phyloP scores from a whole-genome alignment of 2,888 invertebrate species.

The Agrochola lychnidis region DNA sequence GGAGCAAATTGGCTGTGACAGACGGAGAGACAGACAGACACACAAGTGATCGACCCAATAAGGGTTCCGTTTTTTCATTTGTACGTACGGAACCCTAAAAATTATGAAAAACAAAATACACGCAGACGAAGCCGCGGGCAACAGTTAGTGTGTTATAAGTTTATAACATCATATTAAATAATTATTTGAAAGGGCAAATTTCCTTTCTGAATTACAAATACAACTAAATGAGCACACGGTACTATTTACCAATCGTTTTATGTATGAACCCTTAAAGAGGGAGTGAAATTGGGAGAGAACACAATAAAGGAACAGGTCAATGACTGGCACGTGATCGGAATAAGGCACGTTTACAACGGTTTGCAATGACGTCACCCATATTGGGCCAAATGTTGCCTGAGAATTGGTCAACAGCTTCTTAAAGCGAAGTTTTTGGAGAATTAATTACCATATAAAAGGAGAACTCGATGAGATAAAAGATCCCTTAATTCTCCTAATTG shows the following conservation, averaged over 20 bases:
- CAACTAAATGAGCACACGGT: not conserved
- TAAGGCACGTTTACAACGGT: constrained; percentile 6
- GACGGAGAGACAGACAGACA: no score
- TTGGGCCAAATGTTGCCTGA: not conserved
- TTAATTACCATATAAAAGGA: not conserved
- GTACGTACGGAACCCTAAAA: no score
- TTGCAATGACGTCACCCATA: not conserved
- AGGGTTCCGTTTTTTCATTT: no score
- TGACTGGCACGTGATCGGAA: constrained; percentile 48
- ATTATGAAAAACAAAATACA: no score
- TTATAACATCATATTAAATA: no score
- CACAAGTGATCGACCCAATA: no score
- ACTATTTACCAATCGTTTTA: constrained; percentile 44
- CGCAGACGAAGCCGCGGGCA: no score
- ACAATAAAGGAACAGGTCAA: constrained; percentile 53
- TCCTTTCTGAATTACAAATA: not conserved
- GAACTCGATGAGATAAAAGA: no score
- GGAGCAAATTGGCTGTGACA: no score
- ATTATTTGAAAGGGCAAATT: no score
- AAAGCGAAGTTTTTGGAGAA: not conserved
- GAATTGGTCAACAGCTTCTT: not conserved
- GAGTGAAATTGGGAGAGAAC: constrained; percentile 38
- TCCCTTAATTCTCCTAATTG: not conserved
- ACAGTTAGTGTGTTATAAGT: no score
- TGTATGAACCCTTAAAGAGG: constrained; percentile 30